A percentile compares a stretch with the other conserved stretches of the same genome.
Evolutionary conservation across 2,113 vertebrate species (phyloP).

Genomic region (Cnemophilus loriae): DNA sequence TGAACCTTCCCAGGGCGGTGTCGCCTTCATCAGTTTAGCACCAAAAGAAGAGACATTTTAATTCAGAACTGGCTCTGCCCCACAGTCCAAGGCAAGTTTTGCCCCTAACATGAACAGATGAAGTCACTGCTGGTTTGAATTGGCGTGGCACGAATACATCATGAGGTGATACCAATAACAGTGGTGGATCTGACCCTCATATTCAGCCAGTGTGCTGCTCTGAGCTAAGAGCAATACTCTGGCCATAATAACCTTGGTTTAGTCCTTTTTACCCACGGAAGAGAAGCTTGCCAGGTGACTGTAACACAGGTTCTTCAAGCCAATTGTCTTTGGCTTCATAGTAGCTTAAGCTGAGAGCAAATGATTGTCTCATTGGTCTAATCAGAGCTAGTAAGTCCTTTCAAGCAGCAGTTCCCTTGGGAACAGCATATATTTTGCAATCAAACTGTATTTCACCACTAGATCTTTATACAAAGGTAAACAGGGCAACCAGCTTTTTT

Average conservation of each 20-base stretch:
- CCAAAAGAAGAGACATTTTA: neutral
- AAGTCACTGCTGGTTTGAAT: neutral
- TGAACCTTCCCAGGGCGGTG: neutral
- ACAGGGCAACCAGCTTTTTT: neutral
- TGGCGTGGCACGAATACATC: fast-evolving
- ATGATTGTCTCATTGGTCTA: neutral
- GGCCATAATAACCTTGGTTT: neutral
- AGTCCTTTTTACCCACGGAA: neutral
- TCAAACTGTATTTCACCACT: neutral
- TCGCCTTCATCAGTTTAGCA: neutral
- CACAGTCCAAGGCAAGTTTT: neutral
- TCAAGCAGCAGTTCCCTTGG: conserved; percentile 45
- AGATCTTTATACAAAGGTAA: conserved; percentile 1
- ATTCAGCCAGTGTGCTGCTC: neutral
- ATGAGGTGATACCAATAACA: neutral
- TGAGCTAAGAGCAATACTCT: neutral
- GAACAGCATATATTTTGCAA: conserved; percentile 52
- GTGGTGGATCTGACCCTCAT: fast-evolving
- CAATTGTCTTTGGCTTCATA: neutral
- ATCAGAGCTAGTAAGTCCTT: neutral
- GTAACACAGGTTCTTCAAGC: neutral
- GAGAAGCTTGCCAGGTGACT: neutral
- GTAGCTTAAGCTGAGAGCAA: neutral
- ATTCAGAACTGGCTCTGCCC: neutral
- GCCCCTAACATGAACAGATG: neutral